phyloP scores from a whole-genome alignment of 2,113 vertebrate species.

The Cyanocitta stelleri region DNA sequence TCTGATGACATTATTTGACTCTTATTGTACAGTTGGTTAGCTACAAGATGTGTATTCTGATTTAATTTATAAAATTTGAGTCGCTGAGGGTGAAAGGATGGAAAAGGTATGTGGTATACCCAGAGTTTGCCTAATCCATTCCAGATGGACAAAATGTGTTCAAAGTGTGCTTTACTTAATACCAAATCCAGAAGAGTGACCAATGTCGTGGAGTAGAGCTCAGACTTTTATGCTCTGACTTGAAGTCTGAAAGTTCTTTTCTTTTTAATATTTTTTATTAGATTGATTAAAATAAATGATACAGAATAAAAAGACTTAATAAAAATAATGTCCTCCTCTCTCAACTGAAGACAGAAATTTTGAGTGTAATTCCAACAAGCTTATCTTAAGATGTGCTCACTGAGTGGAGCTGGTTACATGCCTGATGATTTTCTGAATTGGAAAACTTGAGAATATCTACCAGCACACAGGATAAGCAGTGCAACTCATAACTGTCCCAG shows the following conservation, averaged over 20 bases:
- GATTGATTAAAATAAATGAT: not conserved
- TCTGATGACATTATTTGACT: not conserved
- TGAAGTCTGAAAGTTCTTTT: not conserved
- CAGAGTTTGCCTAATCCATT: constrained; percentile 3
- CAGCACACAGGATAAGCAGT: not conserved
- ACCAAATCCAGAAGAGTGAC: constrained; percentile 7
- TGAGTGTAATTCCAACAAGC: not conserved
- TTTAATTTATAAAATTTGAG: not conserved
- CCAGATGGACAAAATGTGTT: constrained; percentile 10
- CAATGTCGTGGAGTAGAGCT: not conserved
- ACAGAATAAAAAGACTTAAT: not conserved
- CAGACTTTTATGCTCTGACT: not conserved
- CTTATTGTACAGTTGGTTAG: not conserved
- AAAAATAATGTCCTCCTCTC: not conserved
- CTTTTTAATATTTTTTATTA: not conserved
- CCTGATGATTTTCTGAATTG: not conserved
- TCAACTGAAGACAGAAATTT: not conserved
- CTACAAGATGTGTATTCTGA: not conserved
- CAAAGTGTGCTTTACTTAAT: not conserved
- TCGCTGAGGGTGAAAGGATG: not conserved
- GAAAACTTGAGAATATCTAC: not conserved
- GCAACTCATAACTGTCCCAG: not conserved
- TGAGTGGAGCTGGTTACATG: not conserved
- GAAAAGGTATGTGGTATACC: constrained; percentile 8
- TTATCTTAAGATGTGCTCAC: not conserved